Base-by-base conservation (phyloP, 2,113 vertebrate genomes). In the Camelus bactrianus region DNA sequence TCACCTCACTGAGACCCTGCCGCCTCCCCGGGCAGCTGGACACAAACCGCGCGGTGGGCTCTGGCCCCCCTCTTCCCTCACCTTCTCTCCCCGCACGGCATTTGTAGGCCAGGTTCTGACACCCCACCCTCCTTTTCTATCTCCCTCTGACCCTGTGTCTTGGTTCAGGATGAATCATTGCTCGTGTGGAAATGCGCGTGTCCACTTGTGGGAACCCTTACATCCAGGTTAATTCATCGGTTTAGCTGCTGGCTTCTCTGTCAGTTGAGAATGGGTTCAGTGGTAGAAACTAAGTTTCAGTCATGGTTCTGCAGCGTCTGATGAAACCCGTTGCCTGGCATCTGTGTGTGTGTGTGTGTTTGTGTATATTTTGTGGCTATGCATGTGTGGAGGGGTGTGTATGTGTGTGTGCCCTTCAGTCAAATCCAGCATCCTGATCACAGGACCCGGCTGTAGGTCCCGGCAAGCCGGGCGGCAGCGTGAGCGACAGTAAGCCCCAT, bases 311-410 rank as follows among this genome's bases (percentile, higher is more conserved):
- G 6, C 2, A 15, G n/a, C 13, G 8, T 77, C 38, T 82, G 13
- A 64, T 32, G 52, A 95, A 54, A 26, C 48, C 24, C 5, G 69
- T 15, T 62, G 6, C 8, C 19, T 12, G 24, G 20, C 4, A 22
- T 52, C 38, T 50, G 6, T 26, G 32, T 42, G 3, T 84, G 38
- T 75, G 46, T 32, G 26, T 88, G 42, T 79, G 42, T 72, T 38
- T 85, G 16, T 56, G 4, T 56, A 30, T 48, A 26, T 64, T 80
- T 46, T 83, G 12, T 50, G 22, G 3, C 17, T 73, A 12, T 38
- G 9, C 16, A 4, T 60, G 16, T 46, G 5, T 24, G 3, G n/a
- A n/a, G 42, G 19, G 6, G 5, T 4, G 13, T 46, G 1, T 35
- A 16, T 26, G 26, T 48, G 16, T 76, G 1, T 38, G 32, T 73